Conservation (phyloP, 1,140 invertebrate genomes). For the Plectus sambesii region DNA sequence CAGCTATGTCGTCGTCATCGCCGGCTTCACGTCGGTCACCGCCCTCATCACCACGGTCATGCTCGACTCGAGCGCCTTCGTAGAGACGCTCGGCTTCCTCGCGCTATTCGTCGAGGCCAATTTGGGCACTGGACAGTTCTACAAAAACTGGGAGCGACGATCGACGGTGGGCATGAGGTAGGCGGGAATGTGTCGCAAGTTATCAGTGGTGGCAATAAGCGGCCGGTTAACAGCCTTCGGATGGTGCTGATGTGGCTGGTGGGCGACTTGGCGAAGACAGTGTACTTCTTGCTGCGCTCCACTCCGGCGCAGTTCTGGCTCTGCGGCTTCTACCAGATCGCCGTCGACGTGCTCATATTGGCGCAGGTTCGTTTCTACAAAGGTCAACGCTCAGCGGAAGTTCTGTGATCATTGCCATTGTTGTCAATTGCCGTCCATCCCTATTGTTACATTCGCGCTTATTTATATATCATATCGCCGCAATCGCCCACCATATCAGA, state of each 20-base stretch:
- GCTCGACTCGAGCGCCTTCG: slow-evolving; percentile 60
- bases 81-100: slow-evolving; percentile 78
- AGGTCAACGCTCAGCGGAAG: slow-evolving; percentile 5
- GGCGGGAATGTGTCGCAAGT: slow-evolving; percentile 21
- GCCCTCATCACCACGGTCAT: slow-evolving; percentile 76
- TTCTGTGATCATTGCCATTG: no score
- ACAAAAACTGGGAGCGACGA: slow-evolving; percentile 72
- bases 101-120: slow-evolving; percentile 92
- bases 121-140: slow-evolving; percentile 81
- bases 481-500: no score
- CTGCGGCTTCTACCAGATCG: slow-evolving; percentile 63
- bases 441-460: no score
- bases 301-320: slow-evolving; percentile 89
- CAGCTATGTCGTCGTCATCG: slow-evolving; percentile 84
- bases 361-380: slow-evolving; percentile 61
- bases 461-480: no score
- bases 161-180: slow-evolving; percentile 95
- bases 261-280: slow-evolving; percentile 87
- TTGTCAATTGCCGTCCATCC: no score
- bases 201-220: not conserved
- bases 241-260: slow-evolving; percentile 95
- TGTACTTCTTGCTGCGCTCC: slow-evolving; percentile 77
- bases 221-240: slow-evolving; percentile 46
- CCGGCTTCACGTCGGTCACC: slow-evolving; percentile 67
- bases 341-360: slow-evolving; percentile 69